Base-by-base conservation (phyloP, 2,797 vertebrate genomes). In the Nyctalus aviator region DNA sequence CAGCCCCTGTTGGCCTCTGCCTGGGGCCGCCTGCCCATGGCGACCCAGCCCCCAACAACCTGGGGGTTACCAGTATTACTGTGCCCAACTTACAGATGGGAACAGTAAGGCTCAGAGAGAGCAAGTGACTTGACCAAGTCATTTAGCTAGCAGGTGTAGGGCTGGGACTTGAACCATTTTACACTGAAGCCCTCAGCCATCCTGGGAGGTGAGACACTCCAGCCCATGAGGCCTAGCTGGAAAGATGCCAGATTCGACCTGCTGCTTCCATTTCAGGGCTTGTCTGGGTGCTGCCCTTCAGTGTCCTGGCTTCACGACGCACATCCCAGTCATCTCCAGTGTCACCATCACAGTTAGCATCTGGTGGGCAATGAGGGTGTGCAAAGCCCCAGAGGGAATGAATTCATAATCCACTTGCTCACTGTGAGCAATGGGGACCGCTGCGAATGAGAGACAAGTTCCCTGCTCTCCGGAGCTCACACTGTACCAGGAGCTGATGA, bases 191-290 rank as follows among this genome's bases (percentile, higher is more conserved):
- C 53, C n/a, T 37, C 35, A 12, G 53, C 77, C 57, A 6, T 37
- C 44, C 53, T 13, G n/a, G 13, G 25, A 37, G 41, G 17, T 12
- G 53, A 73, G 55, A 23, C 8, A 37, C 15, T 30, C 41, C 32
- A 12, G 23, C 13, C 55, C 18, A 0, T 2, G 44, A 27, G n/a
- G 8, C 3, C 44, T 6, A 50, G 11, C 0, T 20, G 78, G 68
- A 41, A 62, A 41, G 18, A 17, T 4, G 68, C 68, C 0, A 0
- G 4, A 27, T 35, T 8, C 27, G 41, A 5, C 18, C n/a, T 1
- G 53, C 17, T 8, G n/a, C 41, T 17, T 62, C 68, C 44, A 20
- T 64, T 72, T 8, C 6, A 32, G 68, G 17, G 41, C 41, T 50
- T 17, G 44, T 37, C 53, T 17, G 8, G 13, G 3, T 8, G 25